phyloP scores from a whole-genome alignment of 2,888 invertebrate species.

The Cheilosia variabilis region DNA sequence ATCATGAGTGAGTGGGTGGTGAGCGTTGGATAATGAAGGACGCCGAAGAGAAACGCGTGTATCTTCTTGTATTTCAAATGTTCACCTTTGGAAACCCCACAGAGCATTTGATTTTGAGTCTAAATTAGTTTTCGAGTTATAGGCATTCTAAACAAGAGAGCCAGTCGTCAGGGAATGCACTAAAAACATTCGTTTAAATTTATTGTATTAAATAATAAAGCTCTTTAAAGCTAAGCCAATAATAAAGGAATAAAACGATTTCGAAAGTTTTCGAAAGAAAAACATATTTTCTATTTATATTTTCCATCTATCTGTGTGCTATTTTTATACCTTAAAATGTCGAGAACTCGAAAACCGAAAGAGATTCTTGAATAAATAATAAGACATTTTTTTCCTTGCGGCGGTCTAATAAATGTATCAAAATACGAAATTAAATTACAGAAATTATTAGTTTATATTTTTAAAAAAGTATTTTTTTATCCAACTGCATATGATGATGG shows the following conservation, averaged over 20 bases:
- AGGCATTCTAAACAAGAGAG: not conserved
- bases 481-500: not conserved
- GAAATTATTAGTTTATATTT: not conserved
- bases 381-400: not conserved
- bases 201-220: conserved; percentile 16
- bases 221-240: conserved; percentile 2
- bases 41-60: not conserved
- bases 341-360: not conserved
- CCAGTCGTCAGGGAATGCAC: not conserved
- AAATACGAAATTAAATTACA: conserved; percentile 1
- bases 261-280: not conserved
- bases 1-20: not conserved
- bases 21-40: not conserved
- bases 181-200: conserved; percentile 4
- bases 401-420: conserved; percentile 8
- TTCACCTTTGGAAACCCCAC: not conserved
- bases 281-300: conserved; percentile 6
- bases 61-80: not conserved
- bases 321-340: conserved; percentile 6
- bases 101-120: not conserved
- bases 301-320: conserved; percentile 5
- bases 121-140: not conserved
- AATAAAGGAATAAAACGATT: conserved; percentile 3
- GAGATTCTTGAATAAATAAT: conserved; percentile 7
- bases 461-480: not conserved